phyloP scores from a whole-genome alignment of 2,888 invertebrate genomes.

The Tuberolachnus salignus region DNA sequence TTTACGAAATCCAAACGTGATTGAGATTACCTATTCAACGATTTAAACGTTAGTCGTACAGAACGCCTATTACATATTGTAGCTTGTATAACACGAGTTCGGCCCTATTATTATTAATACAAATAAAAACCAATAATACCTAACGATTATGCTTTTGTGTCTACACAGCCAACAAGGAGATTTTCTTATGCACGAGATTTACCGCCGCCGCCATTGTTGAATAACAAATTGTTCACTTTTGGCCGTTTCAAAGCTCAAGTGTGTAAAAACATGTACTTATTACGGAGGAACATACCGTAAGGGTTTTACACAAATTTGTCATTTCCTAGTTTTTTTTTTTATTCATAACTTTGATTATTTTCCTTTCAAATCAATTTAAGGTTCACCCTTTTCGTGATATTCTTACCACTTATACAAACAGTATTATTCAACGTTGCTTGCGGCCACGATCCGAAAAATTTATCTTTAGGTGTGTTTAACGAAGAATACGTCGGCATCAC shows the following conservation, averaged over 20 bases:
- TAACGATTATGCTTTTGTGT: neutral
- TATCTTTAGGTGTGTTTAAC: slow-evolving; percentile 64
- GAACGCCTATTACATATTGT: no score
- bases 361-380: no score
- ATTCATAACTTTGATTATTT: neutral
- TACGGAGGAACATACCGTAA: slow-evolving; percentile 60
- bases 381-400: slow-evolving; percentile 64
- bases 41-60: no score
- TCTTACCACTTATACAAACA: slow-evolving; percentile 64
- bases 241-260: slow-evolving; percentile 60
- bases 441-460: slow-evolving; percentile 62
- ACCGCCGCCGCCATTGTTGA: slow-evolving; percentile 41
- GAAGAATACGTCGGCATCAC: slow-evolving; percentile 61
- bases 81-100: no score
- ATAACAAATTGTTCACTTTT: slow-evolving; percentile 46
- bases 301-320: no score
- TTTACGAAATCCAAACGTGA: no score
- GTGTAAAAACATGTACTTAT: slow-evolving; percentile 60
- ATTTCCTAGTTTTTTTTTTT: neutral
- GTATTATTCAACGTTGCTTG: slow-evolving; percentile 65
- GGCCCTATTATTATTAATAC: no score
- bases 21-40: no score
- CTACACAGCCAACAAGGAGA: slow-evolving; percentile 36
- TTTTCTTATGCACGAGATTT: slow-evolving; percentile 48
- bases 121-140: no score